Conservation (phyloP, 1,140 invertebrate species). For the Armadillidium nasatum region DNA sequence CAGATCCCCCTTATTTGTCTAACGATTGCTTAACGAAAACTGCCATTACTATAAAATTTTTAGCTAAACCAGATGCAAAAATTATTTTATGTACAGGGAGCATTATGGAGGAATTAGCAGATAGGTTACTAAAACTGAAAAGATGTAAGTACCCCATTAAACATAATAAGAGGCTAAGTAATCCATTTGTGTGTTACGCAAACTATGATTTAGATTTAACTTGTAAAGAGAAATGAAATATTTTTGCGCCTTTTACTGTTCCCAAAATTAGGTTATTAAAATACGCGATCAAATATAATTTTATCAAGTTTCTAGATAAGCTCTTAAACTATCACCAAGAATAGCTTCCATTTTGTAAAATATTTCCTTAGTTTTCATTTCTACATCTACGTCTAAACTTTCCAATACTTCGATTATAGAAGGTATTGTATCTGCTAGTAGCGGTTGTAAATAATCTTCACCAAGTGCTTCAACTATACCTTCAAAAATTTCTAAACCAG, state of each 20-base stretch:
- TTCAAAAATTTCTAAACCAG: slow-evolving; percentile 31
- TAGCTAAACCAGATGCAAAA: slow-evolving; percentile 65
- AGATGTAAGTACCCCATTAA: slow-evolving; percentile 35
- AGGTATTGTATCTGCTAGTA: slow-evolving; percentile 40
- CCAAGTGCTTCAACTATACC: slow-evolving; percentile 34
- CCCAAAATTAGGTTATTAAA: not conserved
- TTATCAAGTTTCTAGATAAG: slow-evolving; percentile 29
- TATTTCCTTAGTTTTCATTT: slow-evolving; percentile 27
- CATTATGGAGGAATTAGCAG: slow-evolving; percentile 35
- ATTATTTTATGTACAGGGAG: slow-evolving; percentile 83
- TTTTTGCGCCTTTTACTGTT: not conserved
- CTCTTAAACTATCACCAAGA: slow-evolving; percentile 34
- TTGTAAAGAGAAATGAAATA: slow-evolving; percentile 30
- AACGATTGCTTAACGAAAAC: slow-evolving; percentile 87
- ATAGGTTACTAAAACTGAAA: slow-evolving; percentile 28
- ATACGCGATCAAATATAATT: not conserved
- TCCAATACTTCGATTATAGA: slow-evolving; percentile 39
- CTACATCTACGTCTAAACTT: slow-evolving; percentile 29
- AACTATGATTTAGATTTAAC: slow-evolving; percentile 41
- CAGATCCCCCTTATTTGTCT: slow-evolving; percentile 89
- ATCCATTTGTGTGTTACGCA: slow-evolving; percentile 40
- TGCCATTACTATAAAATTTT: slow-evolving; percentile 67
- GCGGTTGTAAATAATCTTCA: slow-evolving; percentile 36
- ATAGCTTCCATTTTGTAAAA: slow-evolving; percentile 40
- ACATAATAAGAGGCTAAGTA: slow-evolving; percentile 37